Percentiles rank a stretch among this genome's conserved stretches.
Conservation (phyloP, 2,113 vertebrate genomes). For the Muntiacus muntjak region DNA sequence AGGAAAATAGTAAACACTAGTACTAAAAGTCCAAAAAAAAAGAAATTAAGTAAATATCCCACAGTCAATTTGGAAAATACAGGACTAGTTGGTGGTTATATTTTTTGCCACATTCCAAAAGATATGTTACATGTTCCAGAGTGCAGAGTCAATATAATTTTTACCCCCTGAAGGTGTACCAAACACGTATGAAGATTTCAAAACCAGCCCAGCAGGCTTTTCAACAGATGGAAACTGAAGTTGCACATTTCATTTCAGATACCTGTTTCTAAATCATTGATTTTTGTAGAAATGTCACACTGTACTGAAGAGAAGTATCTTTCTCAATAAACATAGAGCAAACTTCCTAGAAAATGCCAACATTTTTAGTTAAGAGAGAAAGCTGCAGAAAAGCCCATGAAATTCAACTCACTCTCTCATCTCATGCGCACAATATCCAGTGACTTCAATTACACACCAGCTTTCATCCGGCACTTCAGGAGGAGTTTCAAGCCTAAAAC, state of each 20-base stretch:
- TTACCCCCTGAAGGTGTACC: neutral
- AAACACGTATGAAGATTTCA: constrained; percentile 48
- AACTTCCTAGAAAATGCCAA: constrained; percentile 46
- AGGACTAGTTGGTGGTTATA: neutral
- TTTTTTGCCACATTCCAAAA: constrained; percentile 24
- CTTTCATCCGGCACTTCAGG: neutral
- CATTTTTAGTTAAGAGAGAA: constrained; percentile 34
- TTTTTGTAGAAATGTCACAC: constrained; percentile 65
- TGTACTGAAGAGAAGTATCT: constrained; percentile 41
- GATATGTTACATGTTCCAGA: neutral
- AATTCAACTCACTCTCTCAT: neutral
- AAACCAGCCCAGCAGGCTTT: constrained; percentile 50
- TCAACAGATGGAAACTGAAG: constrained; percentile 35
- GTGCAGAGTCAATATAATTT: neutral
- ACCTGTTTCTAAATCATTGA: constrained; percentile 53
- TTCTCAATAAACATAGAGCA: constrained; percentile 36
- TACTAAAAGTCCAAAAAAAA: constrained; percentile 1
- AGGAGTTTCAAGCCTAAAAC: constrained; percentile 26
- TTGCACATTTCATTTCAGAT: constrained; percentile 34
- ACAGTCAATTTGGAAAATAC: constrained; percentile 34
- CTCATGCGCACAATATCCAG: neutral
- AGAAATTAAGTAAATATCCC: neutral
- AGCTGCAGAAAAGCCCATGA: constrained; percentile 16
- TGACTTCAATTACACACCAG: neutral
- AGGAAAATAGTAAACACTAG: neutral